A percentile compares a stretch with the other conserved stretches of the same genome.
Conservation (phyloP, 2,888 invertebrate genomes). For the Stenchaetothrips biformis region DNA sequence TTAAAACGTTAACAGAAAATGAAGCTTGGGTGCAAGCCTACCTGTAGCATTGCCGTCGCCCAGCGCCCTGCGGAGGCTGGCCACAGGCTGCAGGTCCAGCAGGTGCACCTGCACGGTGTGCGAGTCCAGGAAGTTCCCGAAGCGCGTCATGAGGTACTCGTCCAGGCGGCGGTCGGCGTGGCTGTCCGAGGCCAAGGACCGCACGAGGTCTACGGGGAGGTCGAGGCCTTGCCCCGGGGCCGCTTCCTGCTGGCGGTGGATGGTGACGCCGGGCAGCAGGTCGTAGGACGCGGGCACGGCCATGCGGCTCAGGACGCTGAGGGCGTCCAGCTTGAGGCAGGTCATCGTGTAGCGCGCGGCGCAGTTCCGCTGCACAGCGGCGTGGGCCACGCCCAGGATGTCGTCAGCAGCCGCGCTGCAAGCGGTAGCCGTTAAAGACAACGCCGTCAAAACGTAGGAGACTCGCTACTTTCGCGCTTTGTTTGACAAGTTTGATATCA, state of each 20-base stretch:
- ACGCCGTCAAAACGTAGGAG: no score
- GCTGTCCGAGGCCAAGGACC: conserved; percentile 66
- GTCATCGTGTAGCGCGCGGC: conserved; percentile 60
- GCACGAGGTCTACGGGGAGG: conserved; percentile 33
- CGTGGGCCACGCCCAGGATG: background rate
- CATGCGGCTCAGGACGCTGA: conserved; percentile 69
- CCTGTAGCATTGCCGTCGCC: conserved; percentile 30
- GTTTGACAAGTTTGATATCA: no score
- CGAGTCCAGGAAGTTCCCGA: conserved; percentile 65
- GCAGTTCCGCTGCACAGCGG: conserved; percentile 48
- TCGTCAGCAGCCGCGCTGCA: background rate
- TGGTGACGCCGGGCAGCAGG: conserved; percentile 67
- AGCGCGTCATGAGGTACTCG: conserved; percentile 65
- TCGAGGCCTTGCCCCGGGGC: conserved; percentile 41
- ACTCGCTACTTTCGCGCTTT: no score
- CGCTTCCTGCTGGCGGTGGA: conserved; percentile 51
- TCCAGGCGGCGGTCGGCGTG: conserved; percentile 72
- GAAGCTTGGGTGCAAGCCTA: background rate
- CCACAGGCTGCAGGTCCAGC: conserved; percentile 58
- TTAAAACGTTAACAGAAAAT: background rate
- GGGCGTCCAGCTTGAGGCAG: conserved; percentile 72
- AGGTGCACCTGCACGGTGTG: conserved; percentile 69
- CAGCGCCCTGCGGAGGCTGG: conserved; percentile 51
- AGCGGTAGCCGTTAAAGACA: no score
- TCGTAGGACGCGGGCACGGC: conserved; percentile 60